Evolutionary conservation across 1,140 invertebrate species (phyloP).

Genomic region (Musca domestica): DNA sequence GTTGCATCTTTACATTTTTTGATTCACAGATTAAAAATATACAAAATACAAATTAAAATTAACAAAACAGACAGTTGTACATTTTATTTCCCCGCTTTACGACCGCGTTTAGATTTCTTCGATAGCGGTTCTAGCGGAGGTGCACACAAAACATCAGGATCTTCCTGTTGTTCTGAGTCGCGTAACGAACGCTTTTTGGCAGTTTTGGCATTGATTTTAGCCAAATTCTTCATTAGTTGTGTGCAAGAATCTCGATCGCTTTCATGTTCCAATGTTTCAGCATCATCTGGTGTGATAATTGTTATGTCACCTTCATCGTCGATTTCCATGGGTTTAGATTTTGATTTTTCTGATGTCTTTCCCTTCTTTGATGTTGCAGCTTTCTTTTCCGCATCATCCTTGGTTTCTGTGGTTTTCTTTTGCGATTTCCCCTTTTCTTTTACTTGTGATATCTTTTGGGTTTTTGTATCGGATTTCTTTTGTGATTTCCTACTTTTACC

Average conservation of each 20-base stretch:
- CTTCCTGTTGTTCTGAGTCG: slow-evolving; percentile 16
- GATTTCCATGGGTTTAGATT: neutral
- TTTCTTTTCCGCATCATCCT: neutral
- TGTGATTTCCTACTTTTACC: neutral
- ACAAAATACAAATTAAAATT: neutral
- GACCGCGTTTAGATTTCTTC: neutral
- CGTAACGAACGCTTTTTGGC: slow-evolving; percentile 24
- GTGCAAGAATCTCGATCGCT: slow-evolving; percentile 24
- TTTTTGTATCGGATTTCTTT: neutral
- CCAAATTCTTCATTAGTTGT: slow-evolving; percentile 26
- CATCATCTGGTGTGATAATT: slow-evolving; percentile 14
- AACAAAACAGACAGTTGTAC: neutral
- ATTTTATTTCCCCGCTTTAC: neutral
- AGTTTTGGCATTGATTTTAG: slow-evolving; percentile 23
- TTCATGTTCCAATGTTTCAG: slow-evolving; percentile 26
- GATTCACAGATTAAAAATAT: neutral
- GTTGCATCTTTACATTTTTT: no score
- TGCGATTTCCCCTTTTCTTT: neutral
- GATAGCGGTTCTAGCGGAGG: neutral
- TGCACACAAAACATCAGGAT: slow-evolving; percentile 25
- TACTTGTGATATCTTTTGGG: neutral
- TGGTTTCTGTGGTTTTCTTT: slow-evolving; percentile 21
- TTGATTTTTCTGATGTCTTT: neutral
- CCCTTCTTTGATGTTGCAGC: neutral
- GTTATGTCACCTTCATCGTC: slow-evolving; percentile 4